Evolutionary conservation across 2,888 invertebrate species (phyloP).

Genomic region (Willowsia nigromaculata): DNA sequence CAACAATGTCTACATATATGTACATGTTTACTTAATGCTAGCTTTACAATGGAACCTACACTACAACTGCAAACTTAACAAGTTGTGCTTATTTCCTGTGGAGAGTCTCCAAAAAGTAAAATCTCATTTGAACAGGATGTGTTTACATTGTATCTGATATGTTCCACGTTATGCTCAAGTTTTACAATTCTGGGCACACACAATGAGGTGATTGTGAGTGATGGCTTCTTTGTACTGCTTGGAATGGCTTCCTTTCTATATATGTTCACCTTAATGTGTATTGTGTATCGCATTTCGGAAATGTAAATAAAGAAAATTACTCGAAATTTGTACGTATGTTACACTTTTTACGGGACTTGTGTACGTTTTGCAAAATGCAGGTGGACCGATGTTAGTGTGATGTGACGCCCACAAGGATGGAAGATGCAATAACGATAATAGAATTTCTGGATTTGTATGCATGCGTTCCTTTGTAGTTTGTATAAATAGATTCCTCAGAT

Average conservation of each 20-base stretch:
- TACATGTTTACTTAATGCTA: background rate
- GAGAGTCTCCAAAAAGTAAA: background rate
- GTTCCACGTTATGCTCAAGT: background rate
- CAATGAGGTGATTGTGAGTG: constrained; percentile 27
- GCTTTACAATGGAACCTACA: too few relatives aligned
- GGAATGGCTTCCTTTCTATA: constrained; percentile 1
- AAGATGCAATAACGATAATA: background rate
- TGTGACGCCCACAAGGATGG: background rate
- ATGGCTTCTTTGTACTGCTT: background rate
- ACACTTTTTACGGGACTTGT: background rate
- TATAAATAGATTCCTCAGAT: background rate
- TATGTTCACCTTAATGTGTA: constrained; percentile 48
- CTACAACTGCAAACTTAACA: background rate
- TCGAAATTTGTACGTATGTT: background rate
- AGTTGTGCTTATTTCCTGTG: background rate
- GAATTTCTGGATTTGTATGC: background rate
- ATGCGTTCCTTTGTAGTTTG: background rate
- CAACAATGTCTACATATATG: too few relatives aligned
- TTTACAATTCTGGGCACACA: constrained; percentile 21
- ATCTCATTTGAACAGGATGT: constrained; percentile 3
- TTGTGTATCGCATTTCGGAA: constrained; percentile 39
- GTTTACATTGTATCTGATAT: background rate
- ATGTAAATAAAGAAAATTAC: constrained; percentile 28
- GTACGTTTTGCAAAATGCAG: background rate
- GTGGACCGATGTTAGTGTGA: background rate